Conservation (phyloP, 2,888 invertebrate species). For the Margaritifera margaritifera region DNA sequence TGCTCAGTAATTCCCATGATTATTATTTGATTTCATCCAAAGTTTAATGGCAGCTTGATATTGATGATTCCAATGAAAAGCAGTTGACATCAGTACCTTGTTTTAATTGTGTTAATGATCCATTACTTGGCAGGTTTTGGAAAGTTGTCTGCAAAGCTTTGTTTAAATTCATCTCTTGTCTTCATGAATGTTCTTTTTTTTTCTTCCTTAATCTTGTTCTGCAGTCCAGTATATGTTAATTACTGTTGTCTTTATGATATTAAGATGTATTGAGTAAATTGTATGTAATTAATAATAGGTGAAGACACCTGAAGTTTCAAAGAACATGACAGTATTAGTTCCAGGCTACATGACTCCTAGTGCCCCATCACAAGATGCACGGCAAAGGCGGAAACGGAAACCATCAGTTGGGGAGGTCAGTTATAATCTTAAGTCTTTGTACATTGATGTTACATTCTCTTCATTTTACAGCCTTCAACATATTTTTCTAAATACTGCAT, state of each 20-base stretch:
- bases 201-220: too few relatives aligned
- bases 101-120: neutral
- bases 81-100: neutral
- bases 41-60: too few relatives aligned
- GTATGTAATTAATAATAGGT: slow-evolving; percentile 44
- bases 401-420: slow-evolving; percentile 53
- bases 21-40: too few relatives aligned
- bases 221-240: too few relatives aligned
- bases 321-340: slow-evolving; percentile 60
- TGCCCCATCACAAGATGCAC: slow-evolving; percentile 42
- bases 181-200: too few relatives aligned
- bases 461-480: neutral
- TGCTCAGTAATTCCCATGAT: too few relatives aligned
- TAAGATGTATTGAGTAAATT: neutral
- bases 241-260: neutral
- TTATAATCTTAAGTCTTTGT: neutral
- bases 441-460: neutral
- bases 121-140: neutral
- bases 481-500: too few relatives aligned
- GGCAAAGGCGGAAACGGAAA: slow-evolving; percentile 51
- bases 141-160: neutral
- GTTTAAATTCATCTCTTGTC: too few relatives aligned
- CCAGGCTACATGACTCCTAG: slow-evolving; percentile 60
- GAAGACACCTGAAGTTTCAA: slow-evolving; percentile 60
- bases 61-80: too few relatives aligned